phyloP scores from a whole-genome alignment of 2,888 invertebrate species.

The Penaeus monodon region DNA sequence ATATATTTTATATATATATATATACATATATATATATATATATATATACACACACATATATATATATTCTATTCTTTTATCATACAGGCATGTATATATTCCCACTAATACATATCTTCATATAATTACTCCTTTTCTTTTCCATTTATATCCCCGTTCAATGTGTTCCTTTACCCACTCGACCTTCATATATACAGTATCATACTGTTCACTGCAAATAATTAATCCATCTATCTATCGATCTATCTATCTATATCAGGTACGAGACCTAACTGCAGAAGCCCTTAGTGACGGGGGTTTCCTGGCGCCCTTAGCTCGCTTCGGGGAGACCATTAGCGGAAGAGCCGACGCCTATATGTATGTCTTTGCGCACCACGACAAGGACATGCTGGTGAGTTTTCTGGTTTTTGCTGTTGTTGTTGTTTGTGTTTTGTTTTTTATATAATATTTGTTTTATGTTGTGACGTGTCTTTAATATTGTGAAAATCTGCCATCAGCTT shows the following conservation, averaged over 20 bases:
- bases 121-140: neutral
- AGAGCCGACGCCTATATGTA: slow-evolving; percentile 85
- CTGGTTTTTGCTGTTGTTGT: neutral
- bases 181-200: too few species aligned
- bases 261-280: slow-evolving; percentile 90
- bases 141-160: neutral
- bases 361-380: slow-evolving; percentile 92
- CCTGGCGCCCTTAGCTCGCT: slow-evolving; percentile 89
- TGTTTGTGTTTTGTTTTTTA: neutral
- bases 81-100: neutral
- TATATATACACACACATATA: too few species aligned
- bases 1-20: too few species aligned
- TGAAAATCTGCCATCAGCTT: too few species aligned
- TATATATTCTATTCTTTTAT: neutral
- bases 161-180: neutral
- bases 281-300: slow-evolving; percentile 92
- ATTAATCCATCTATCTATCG: neutral
- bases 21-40: too few species aligned
- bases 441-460: too few species aligned
- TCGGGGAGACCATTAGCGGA: slow-evolving; percentile 86
- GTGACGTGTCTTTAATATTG: too few species aligned
- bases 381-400: slow-evolving; percentile 82
- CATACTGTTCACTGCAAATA: too few species aligned
- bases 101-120: neutral
- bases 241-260: slow-evolving; percentile 74